Percentiles rank a stretch among this genome's conserved stretches.
Evolutionary conservation across 1,140 invertebrate genomes (phyloP).

Genomic region (Cotesia typhae): DNA sequence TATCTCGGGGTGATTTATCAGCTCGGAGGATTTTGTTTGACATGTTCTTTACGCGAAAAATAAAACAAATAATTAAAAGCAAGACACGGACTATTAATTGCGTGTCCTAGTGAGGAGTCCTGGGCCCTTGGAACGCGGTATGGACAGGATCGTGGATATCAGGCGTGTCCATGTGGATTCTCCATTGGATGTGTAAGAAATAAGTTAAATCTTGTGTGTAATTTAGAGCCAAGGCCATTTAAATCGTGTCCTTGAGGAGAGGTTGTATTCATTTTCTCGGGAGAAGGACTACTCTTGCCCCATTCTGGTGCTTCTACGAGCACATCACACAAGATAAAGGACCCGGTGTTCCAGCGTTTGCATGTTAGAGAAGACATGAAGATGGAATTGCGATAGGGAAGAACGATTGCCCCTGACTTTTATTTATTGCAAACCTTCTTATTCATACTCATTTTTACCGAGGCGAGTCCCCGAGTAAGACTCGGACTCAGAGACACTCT

Average conservation of each 20-base stretch:
- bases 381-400: constrained; percentile 36
- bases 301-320: too few species aligned
- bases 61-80: not conserved
- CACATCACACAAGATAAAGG: constrained; percentile 36
- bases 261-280: constrained; percentile 29
- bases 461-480: not conserved
- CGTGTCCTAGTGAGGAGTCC: not conserved
- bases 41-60: not conserved
- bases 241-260: constrained; percentile 24
- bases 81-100: constrained; percentile 5
- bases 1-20: constrained; percentile 4
- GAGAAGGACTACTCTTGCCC: constrained; percentile 9
- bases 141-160: too few species aligned
- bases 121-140: too few species aligned
- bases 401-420: constrained; percentile 36
- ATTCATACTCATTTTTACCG: constrained; percentile 35
- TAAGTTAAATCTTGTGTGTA: constrained; percentile 24
- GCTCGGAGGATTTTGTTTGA: not conserved
- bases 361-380: constrained; percentile 37
- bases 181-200: constrained; percentile 4
- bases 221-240: constrained; percentile 29
- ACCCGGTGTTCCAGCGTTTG: constrained; percentile 31
- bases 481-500: constrained; percentile 1
- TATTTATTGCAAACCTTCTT: constrained; percentile 41
- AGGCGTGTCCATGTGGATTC: not conserved